phyloP scores from a whole-genome alignment of 2,113 vertebrate genomes.

The Pristiophorus japonicus region DNA sequence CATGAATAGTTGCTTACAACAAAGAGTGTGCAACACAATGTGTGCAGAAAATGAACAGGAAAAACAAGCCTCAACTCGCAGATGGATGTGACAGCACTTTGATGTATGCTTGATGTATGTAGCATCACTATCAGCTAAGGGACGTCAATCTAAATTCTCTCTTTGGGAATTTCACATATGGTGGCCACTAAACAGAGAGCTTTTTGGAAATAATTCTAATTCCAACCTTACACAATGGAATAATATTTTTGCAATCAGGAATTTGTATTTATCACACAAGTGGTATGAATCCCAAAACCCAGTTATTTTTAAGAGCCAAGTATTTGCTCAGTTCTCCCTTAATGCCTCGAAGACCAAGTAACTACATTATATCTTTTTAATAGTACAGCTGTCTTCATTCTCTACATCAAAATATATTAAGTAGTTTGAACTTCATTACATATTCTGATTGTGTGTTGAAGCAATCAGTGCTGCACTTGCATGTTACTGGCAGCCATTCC shows the following conservation, averaged over 20 bases:
- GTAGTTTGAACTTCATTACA: neutral
- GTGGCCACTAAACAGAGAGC: neutral
- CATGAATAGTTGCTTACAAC: neutral
- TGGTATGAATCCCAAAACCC: neutral
- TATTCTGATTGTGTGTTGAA: neutral
- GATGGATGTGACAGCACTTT: neutral
- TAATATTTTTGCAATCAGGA: neutral
- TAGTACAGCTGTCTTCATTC: neutral
- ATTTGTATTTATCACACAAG: neutral
- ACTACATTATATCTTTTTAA: neutral
- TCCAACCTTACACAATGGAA: neutral
- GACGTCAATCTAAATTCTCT: neutral
- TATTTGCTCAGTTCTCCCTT: neutral
- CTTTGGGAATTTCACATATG: neutral
- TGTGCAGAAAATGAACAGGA: neutral
- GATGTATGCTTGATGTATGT: neutral
- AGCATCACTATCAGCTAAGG: slow-evolving; percentile 7
- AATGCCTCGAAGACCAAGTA: neutral
- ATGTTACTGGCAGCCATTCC: neutral
- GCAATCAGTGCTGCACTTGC: neutral
- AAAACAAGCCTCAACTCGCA: neutral
- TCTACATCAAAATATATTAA: neutral
- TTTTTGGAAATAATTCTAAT: neutral
- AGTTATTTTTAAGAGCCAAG: neutral
- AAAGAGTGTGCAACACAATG: slow-evolving; percentile 2